A percentile compares a stretch with the other conserved stretches of the same genome.
These are phyloP conservation scores for Hippopotamyrus pictus DNA, from an alignment of 2,797 vertebrate species.

Conservation along the genomic window DNA sequence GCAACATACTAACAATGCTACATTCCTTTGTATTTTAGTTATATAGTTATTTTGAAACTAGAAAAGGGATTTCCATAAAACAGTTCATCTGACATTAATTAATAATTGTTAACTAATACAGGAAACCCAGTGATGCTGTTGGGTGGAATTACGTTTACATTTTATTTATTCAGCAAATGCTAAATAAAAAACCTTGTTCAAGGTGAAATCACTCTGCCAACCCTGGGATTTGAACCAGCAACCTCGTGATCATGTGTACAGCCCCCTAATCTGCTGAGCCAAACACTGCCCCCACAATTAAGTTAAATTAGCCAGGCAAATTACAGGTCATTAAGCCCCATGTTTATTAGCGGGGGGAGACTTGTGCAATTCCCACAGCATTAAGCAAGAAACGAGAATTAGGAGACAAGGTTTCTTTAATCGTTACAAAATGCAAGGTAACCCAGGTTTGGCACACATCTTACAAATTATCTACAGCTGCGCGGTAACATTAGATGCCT, in stretches of 20 bases:
- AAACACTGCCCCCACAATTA: background rate
- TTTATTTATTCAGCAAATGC: background rate
- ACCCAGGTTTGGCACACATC: conserved; percentile 17
- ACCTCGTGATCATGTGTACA: background rate
- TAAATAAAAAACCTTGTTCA: background rate
- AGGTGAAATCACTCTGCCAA: background rate
- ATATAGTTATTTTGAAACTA: background rate
- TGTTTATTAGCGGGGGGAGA: background rate
- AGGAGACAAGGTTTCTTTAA: conserved; percentile 17
- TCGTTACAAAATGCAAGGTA: conserved; percentile 21
- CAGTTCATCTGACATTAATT: background rate
- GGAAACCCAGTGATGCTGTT: background rate
- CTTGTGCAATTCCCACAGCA: background rate
- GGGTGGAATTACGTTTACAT: background rate
- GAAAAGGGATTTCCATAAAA: background rate
- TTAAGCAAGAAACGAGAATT: background rate
- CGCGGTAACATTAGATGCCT: background rate
- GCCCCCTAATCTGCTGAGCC: background rate
- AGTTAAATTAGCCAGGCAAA: background rate
- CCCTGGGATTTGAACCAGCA: background rate
- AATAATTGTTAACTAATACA: background rate
- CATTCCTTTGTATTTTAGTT: background rate
- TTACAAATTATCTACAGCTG: conserved; percentile 19
- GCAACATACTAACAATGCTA: background rate
- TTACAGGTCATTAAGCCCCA: background rate